phyloP scores from a whole-genome alignment of 2,888 invertebrate genomes.

The Drosophila meridiana region DNA sequence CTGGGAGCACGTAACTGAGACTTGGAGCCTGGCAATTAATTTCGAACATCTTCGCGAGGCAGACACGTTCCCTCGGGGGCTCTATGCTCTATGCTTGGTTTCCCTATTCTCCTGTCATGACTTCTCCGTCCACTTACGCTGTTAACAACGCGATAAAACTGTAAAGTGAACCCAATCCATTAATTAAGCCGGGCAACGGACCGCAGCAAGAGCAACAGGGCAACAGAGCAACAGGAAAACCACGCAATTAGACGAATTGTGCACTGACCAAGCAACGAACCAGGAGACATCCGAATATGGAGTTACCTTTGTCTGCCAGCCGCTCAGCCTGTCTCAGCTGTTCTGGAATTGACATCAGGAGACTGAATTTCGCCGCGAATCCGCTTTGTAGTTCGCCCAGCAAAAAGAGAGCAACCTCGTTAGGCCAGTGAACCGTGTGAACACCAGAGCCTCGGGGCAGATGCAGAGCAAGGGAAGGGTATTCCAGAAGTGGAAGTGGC shows the following conservation, averaged over 20 bases:
- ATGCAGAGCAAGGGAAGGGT: not conserved
- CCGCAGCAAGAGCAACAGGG: constrained; percentile 49
- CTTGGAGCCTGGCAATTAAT: constrained; percentile 27
- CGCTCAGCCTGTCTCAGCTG: constrained; percentile 5
- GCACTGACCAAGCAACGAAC: constrained; percentile 3
- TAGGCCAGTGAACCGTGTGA: constrained; percentile 54
- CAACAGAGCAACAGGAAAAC: constrained; percentile 47
- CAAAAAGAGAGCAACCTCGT: constrained; percentile 52
- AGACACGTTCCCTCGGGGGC: constrained; percentile 5
- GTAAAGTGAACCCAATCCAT: constrained; percentile 58
- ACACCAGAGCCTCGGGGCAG: constrained; percentile 14
- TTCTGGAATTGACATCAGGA: constrained; percentile 32
- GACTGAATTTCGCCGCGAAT: constrained; percentile 15
- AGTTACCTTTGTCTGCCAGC: constrained; percentile 7
- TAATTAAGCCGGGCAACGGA: constrained; percentile 46
- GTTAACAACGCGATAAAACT: constrained; percentile 50
- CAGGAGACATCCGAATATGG: constrained; percentile 10
- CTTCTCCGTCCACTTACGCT: constrained; percentile 9
- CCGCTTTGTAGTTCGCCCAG: constrained; percentile 37
- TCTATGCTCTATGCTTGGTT: not conserved
- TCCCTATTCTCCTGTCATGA: not conserved
- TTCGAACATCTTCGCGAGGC: constrained; percentile 30
- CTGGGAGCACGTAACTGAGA: constrained; percentile 34
- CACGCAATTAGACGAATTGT: constrained; percentile 49
- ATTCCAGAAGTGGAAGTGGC: constrained; percentile 25